Percentiles rank a stretch among this genome's conserved stretches.
These are phyloP conservation scores for Amblyopsis rosae DNA, from an alignment of 2,113 vertebrate species.

Conservation along the genomic window DNA sequence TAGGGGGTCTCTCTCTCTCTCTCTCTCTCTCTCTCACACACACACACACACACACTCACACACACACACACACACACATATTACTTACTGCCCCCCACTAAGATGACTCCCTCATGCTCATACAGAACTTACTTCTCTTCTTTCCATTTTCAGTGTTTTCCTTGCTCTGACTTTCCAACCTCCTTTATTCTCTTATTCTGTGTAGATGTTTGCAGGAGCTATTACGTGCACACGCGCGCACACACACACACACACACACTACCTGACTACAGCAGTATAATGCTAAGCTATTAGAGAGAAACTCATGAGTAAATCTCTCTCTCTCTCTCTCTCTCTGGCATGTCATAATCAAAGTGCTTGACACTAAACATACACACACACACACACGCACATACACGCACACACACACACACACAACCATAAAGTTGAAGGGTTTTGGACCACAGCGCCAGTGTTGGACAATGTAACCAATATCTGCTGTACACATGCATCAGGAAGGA, in stretches of 20 bases:
- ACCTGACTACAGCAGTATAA: not conserved
- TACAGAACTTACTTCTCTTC: constrained; percentile 12
- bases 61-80: not conserved
- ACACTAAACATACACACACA: not conserved
- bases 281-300: no score
- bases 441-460: constrained; percentile 39
- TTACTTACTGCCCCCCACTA: constrained; percentile 1
- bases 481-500: constrained; percentile 22
- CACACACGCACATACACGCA: not conserved
- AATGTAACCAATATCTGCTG: constrained; percentile 61
- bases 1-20: no score
- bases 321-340: constrained; percentile 5
- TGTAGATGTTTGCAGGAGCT: not conserved
- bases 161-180: not conserved
- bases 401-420: not conserved
- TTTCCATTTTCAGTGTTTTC: not conserved
- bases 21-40: no score
- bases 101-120: not conserved
- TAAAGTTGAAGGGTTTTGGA: not conserved
- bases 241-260: constrained; percentile 1
- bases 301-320: not conserved
- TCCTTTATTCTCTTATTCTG: not conserved
- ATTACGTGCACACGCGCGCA: constrained; percentile 2
- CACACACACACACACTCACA: not conserved
- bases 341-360: constrained; percentile 6